phyloP scores from a whole-genome alignment of 2,113 vertebrate genomes.

The Stomatorhinus ivindoensis region DNA sequence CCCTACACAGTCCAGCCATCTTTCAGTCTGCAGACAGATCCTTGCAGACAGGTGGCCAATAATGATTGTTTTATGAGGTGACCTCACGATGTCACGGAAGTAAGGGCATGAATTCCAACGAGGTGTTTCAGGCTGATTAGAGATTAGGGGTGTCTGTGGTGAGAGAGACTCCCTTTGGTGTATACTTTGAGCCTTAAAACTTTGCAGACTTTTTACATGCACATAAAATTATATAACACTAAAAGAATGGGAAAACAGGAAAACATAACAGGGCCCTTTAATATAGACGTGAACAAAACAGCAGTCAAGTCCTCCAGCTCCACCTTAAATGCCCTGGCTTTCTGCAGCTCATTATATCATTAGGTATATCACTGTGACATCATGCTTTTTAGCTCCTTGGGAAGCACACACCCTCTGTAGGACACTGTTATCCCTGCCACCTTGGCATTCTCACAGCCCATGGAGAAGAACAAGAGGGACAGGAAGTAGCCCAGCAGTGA shows the following conservation, averaged over 20 bases:
- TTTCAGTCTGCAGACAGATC: background rate
- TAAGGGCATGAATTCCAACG: background rate
- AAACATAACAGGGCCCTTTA: background rate
- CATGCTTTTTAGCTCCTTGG: background rate
- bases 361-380: background rate
- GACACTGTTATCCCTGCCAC: conserved; percentile 79
- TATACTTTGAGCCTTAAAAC: background rate
- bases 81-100: background rate
- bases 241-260: background rate
- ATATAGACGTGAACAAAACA: background rate
- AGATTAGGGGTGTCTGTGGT: background rate
- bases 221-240: background rate
- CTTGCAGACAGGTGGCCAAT: background rate
- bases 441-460: conserved; percentile 72
- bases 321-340: background rate
- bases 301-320: background rate
- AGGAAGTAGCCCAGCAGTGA: conserved; percentile 67
- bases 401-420: conserved; percentile 68
- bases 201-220: background rate
- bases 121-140: background rate
- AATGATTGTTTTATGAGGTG: background rate
- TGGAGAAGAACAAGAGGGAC: conserved; percentile 60
- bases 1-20: background rate
- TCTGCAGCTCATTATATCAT: background rate
- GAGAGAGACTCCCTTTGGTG: background rate